Evolutionary conservation across 2,888 invertebrate genomes (phyloP).

Genomic region (Polia nebulosa): DNA sequence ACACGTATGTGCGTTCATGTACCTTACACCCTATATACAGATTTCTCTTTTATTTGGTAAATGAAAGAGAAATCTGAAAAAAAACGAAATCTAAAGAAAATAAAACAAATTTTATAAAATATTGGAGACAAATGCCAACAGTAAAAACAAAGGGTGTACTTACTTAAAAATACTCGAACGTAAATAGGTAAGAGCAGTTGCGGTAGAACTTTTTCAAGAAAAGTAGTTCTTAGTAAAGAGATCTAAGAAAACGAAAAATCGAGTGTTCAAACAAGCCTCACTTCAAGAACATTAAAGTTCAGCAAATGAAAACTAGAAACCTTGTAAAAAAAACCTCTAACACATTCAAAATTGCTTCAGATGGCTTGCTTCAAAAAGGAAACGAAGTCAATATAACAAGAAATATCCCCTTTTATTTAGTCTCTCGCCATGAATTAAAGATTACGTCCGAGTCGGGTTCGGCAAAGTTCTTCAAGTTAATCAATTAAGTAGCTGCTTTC

Average conservation of each 20-base stretch:
- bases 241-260: neutral
- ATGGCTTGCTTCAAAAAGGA: neutral
- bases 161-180: neutral
- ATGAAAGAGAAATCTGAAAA: no score
- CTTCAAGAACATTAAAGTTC: constrained; percentile 4
- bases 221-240: neutral
- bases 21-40: no score
- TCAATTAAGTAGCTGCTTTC: constrained; percentile 48
- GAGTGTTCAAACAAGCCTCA: neutral
- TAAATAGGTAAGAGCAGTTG: neutral
- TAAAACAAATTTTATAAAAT: no score
- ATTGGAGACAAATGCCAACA: neutral
- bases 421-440: constrained; percentile 42
- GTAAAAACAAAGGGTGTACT: neutral
- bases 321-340: neutral
- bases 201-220: constrained; percentile 5
- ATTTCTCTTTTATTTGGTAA: no score
- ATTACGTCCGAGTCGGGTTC: constrained; percentile 31
- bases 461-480: constrained; percentile 49
- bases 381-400: constrained; percentile 30
- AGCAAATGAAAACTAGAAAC: constrained; percentile 7
- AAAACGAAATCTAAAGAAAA: no score
- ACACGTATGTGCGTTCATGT: no score
- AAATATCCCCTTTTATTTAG: constrained; percentile 23
- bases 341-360: neutral